Base-by-base conservation (phyloP, 2,113 vertebrate genomes). In the Pluvialis apricaria region DNA sequence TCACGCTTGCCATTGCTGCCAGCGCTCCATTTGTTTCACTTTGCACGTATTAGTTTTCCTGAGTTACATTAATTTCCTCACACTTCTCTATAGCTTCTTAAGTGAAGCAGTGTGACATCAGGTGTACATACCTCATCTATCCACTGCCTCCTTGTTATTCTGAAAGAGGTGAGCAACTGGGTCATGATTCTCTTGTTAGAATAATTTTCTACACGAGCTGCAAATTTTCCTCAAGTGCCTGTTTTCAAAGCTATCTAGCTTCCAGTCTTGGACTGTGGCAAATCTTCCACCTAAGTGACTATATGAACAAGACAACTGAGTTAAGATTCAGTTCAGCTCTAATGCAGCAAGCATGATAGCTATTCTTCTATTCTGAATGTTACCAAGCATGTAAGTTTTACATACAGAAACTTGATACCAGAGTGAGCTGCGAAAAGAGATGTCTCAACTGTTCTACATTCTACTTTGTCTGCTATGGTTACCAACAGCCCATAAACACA, bases 401-500 rank as follows among this genome's bases (percentile, higher is more conserved):
- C 36, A 38, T 58, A 70, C 0, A 86, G 55, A 75, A 71, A 78
- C n/a, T 25, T 26, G 25, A 13, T 60, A 47, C 10, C 47, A 79
- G 75, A 82, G 24, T 26, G 47, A 92, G 57, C 65, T 73, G 76
- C 3, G 4, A 47, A 31, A 52, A 71, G 34, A 78, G 29, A 55
- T 3, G 3, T 52, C 52, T 57, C 2, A 5, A 72, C 44, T 54
- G 24, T 40, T 68, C 28, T 60, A 82, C 34, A 6, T 68, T 87
- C 73, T 64, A 52, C 80, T 80, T 65, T 61, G 36, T 36, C 81
- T 96, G 91, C 84, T 87, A 61, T 95, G 91, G 96, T 93, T 94
- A 96, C 94, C 81, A 95, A 36, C 31, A 82, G 73, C 82, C 73
- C 49, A 82, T 29, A 87, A 94, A 96, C 92, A 96, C 70, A 29